phyloP scores from a whole-genome alignment of 2,888 invertebrate species.

The Lasioglossum villosulum region DNA sequence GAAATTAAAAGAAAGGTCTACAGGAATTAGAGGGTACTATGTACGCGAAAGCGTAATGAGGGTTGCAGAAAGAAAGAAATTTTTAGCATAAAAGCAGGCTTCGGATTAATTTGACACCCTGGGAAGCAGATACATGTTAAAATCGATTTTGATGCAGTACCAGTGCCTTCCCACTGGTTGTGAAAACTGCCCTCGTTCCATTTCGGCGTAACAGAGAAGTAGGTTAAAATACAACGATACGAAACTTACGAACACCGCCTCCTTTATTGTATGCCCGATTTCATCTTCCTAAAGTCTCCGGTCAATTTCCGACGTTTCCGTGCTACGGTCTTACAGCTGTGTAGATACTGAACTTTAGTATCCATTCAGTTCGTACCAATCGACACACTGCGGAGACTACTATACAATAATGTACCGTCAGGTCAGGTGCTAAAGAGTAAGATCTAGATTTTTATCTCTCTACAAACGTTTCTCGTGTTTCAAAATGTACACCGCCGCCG shows the following conservation, averaged over 20 bases:
- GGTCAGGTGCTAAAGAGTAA: background rate
- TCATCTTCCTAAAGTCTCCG: conserved; percentile 47
- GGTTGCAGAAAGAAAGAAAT: conserved; percentile 21
- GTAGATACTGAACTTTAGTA: conserved; percentile 34
- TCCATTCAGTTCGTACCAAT: conserved; percentile 6
- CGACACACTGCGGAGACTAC: conserved; percentile 1
- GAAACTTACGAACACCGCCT: conserved; percentile 66
- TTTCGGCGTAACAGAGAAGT: conserved; percentile 66
- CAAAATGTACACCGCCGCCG: background rate
- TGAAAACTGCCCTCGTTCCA: conserved; percentile 73
- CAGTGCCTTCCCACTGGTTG: conserved; percentile 55
- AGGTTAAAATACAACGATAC: conserved; percentile 72
- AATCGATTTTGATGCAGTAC: conserved; percentile 73
- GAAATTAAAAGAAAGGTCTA: background rate
- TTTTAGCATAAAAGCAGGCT: conserved; percentile 37
- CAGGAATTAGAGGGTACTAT: background rate
- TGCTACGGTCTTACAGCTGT: conserved; percentile 28
- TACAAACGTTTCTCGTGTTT: background rate
- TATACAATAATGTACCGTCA: conserved; percentile 14
- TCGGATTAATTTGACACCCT: conserved; percentile 60
- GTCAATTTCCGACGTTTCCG: conserved; percentile 58
- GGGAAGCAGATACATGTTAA: conserved; percentile 57
- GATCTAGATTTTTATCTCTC: background rate
- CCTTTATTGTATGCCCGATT: conserved; percentile 41
- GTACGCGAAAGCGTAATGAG: background rate